A percentile compares a stretch with the other conserved stretches of the same genome.
These are phyloP conservation scores for Empidonax traillii DNA, from an alignment of 2,113 vertebrate species.

Conservation along the genomic window DNA sequence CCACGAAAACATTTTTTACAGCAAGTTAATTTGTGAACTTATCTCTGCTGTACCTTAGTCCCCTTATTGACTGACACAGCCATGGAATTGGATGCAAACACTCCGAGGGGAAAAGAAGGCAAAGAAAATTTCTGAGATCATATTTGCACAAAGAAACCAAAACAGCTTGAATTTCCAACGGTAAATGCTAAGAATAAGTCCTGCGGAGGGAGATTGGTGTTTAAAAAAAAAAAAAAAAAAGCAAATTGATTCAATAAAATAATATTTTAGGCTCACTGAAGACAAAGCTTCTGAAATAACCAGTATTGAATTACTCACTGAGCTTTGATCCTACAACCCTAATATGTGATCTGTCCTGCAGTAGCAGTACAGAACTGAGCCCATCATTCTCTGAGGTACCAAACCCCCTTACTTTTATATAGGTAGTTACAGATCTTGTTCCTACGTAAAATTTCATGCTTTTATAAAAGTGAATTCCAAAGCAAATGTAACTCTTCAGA, in stretches of 20 bases:
- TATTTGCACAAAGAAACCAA: background rate
- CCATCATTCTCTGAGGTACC: background rate
- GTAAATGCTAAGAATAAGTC: background rate
- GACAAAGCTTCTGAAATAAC: background rate
- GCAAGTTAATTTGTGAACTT: background rate
- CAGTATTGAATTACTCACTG: background rate
- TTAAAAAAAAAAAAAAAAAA: background rate
- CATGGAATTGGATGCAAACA: background rate
- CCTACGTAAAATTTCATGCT: slow-evolving; percentile 24
- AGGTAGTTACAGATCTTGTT: background rate
- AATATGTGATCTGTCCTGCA: background rate
- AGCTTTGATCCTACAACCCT: background rate
- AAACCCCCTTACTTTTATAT: background rate
- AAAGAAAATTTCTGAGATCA: background rate
- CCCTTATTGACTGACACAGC: background rate
- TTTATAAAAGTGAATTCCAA: slow-evolving; percentile 58
- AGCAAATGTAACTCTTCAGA: slow-evolving; percentile 34
- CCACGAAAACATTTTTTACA: background rate
- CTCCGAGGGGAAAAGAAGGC: accelerated
- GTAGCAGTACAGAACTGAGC: background rate
- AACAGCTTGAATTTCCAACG: background rate
- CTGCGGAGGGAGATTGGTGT: background rate
- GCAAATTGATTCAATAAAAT: background rate
- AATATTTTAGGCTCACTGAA: background rate
- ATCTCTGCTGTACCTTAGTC: background rate